These are phyloP conservation scores for Xestia sexstrigata DNA, from an alignment of 2,888 invertebrate species.

Conservation along the genomic window DNA sequence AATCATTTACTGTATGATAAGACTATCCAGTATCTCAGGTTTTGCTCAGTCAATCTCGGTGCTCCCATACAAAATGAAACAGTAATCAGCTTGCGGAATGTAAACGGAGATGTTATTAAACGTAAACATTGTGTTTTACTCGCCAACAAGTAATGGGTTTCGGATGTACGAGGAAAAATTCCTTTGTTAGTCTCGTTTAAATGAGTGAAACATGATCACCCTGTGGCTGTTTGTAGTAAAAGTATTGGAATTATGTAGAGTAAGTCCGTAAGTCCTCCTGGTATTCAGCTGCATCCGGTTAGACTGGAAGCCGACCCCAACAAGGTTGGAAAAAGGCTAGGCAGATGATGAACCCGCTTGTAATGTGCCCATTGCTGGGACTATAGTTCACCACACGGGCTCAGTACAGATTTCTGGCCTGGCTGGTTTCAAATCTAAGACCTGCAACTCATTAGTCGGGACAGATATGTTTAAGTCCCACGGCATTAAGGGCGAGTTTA, in stretches of 20 bases:
- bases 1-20: not conserved
- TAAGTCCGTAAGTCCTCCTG: too few relatives aligned
- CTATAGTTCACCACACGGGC: too few relatives aligned
- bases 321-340: too few relatives aligned
- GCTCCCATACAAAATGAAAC: conserved; percentile 11
- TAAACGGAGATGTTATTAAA: conserved; percentile 57
- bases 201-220: not conserved
- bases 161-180: conserved; percentile 1
- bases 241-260: not conserved
- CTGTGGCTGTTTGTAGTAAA: not conserved
- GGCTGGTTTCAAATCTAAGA: too few relatives aligned
- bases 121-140: conserved; percentile 54
- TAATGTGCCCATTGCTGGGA: too few relatives aligned
- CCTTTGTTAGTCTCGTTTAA: not conserved
- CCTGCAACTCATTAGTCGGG: too few relatives aligned
- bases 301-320: too few relatives aligned
- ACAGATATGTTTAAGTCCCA: too few relatives aligned
- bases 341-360: too few relatives aligned
- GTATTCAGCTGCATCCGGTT: too few relatives aligned
- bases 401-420: too few relatives aligned
- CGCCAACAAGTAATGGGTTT: conserved; percentile 8
- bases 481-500: too few relatives aligned
- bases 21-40: not conserved
- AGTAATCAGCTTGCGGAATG: conserved; percentile 46
- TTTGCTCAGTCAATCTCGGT: conserved; percentile 18